Base-by-base conservation (phyloP, 2,113 vertebrate genomes). In the Chitala chitala region DNA sequence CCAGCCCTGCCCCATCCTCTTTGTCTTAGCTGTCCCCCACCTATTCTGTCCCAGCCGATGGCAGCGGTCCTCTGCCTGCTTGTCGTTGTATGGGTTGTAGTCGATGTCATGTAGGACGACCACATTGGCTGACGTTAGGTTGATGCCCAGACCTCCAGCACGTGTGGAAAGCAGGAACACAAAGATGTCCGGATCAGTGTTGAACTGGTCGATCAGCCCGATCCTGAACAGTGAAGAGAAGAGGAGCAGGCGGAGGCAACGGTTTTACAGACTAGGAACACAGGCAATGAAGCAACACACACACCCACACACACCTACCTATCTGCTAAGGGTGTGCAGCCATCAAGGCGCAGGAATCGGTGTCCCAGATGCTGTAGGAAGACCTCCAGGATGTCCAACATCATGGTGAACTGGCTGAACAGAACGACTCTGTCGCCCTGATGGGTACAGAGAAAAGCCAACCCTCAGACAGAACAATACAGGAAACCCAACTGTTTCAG, bases 81-180 rank as follows among this genome's bases (percentile, higher is more conserved):
- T 98, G 82, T 99, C 97, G 2, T 99, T 99, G 79, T 98, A 98
- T 0, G 96, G 96, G 78, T 98, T 99, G 81, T 91, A 97, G 78
- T 98, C 96, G n/a, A 98, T 98, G 82, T 99, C 97, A 2, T 99
- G 97, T n/a, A 99, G 90, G 80, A 99, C 94, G 54, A 99, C 96
- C 1, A 95, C 89, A 4, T 98, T 99, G 51, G 97, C 97, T 0
- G 96, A 95, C 24, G 97, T 95, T 54, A 99, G 89, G 81, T 99
- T 99, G 82, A 99, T 98, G 73, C 97, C 97, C 75, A 96, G 88
- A 42, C 96, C 95, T 1, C 97, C 96, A n/a, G 96, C 97, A 80
- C 94, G 95, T 9, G 97, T 99, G 46, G 96, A 98, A 75, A 99
- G 84, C 72, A 99, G 90, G 87, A 99, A 99, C 38, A 98, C 87